Evolutionary conservation across 2,797 vertebrate species (phyloP).

Genomic region (Chaunax sp.): DNA sequence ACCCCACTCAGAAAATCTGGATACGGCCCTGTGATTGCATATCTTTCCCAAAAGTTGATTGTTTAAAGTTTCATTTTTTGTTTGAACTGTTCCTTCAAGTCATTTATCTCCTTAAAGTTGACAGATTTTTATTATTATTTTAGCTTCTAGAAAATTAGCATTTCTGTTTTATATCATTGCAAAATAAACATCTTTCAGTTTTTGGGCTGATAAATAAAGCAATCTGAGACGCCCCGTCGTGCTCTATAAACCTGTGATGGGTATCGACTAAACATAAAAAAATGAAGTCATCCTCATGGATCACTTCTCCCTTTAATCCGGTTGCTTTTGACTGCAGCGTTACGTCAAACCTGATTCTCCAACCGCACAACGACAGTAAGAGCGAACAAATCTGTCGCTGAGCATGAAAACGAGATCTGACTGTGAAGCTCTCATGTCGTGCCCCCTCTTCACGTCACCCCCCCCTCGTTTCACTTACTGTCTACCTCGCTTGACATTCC

Average conservation of each 20-base stretch:
- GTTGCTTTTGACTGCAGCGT: slow-evolving; percentile 30
- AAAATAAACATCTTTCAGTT: slow-evolving; percentile 1
- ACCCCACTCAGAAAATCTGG: too few relatives aligned
- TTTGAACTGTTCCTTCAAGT: too few relatives aligned
- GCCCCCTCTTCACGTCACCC: slow-evolving; percentile 56
- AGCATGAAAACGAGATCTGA: slow-evolving; percentile 45
- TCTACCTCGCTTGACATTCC: slow-evolving; percentile 79
- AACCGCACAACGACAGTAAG: too few relatives aligned
- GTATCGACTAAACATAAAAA: background rate
- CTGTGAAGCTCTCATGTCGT: slow-evolving; percentile 77
- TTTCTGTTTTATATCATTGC: background rate
- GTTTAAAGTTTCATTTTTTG: too few relatives aligned
- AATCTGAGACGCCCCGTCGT: background rate
- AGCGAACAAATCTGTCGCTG: slow-evolving; percentile 62
- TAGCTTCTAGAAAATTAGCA: background rate
- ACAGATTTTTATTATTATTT: too few relatives aligned
- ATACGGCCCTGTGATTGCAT: too few relatives aligned
- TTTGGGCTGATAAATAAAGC: background rate
- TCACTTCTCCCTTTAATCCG: slow-evolving; percentile 13
- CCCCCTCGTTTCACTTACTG: slow-evolving; percentile 62
- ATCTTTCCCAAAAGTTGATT: too few relatives aligned
- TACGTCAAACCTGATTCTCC: slow-evolving; percentile 24
- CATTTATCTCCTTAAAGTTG: too few relatives aligned
- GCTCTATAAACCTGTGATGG: background rate
- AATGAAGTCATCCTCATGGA: slow-evolving; percentile 1